A percentile compares a stretch with the other conserved stretches of the same genome.
Evolutionary conservation across 2,888 invertebrate genomes (phyloP).

Genomic region (Phrixothrix hirtus): DNA sequence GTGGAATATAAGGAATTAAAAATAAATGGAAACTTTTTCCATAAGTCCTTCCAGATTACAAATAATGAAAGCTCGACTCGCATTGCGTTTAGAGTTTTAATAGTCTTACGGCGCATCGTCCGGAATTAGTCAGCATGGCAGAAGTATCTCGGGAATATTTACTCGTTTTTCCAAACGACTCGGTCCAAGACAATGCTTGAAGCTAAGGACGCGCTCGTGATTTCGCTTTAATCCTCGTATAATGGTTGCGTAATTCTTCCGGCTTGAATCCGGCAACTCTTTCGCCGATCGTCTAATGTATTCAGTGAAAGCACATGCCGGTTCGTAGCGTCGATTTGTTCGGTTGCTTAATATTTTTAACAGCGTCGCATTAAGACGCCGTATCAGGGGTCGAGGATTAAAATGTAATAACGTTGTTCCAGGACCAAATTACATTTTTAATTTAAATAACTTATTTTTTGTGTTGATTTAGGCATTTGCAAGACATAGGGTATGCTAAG

Average conservation of each 20-base stretch:
- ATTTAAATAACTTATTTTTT: conserved; percentile 74
- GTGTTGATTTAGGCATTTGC: conserved; percentile 70
- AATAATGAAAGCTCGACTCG: conserved; percentile 56
- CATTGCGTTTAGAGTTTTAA: conserved; percentile 58
- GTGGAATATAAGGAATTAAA: conserved; percentile 58
- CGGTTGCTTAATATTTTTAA: conserved; percentile 57
- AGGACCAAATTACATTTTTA: conserved; percentile 68
- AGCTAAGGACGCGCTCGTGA: conserved; percentile 51
- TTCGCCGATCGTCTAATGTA: conserved; percentile 55
- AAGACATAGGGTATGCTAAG: conserved; percentile 60
- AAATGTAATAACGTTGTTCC: conserved; percentile 58
- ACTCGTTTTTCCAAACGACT: conserved; percentile 59
- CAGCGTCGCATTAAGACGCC: conserved; percentile 53
- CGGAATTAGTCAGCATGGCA: conserved; percentile 54
- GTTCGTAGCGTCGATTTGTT: conserved; percentile 52
- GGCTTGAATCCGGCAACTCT: conserved; percentile 54
- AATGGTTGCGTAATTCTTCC: conserved; percentile 59
- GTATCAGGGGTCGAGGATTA: conserved; percentile 56
- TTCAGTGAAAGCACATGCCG: conserved; percentile 46
- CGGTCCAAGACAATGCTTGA: conserved; percentile 56
- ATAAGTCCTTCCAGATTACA: conserved; percentile 57
- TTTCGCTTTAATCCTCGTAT: conserved; percentile 59
- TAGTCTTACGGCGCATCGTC: conserved; percentile 56
- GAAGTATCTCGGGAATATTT: conserved; percentile 54
- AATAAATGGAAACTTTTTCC: conserved; percentile 59